Evolutionary conservation across 2,113 vertebrate genomes (phyloP), one percentile per base, ranked within the genome.

Genomic region (Mohoua ochrocephala): DNA sequence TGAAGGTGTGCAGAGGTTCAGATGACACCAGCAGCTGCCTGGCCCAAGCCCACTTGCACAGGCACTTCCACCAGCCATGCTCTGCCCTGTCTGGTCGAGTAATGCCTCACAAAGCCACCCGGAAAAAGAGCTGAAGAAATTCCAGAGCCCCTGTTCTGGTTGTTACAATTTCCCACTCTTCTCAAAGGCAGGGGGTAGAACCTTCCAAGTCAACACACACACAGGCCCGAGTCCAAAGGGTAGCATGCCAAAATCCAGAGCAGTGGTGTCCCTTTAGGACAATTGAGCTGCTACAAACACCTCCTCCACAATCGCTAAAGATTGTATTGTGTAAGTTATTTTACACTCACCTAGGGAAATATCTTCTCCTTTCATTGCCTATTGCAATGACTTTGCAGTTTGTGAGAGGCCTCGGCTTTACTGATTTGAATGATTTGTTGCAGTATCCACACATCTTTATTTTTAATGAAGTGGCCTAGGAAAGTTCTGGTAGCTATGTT

Each of bases 381-480:
- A 24, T 47, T 68, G 41, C 63, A 67, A 54, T 96, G 88, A 92
- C 91, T 94, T 65, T 77, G 76, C 83, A 92, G 50, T 92, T 77
- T 84, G 68, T 77, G 54, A 53, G 63, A 74, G 68, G 42, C 30
- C 37, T 41, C 31, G 47, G 35, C n/a, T 83, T 80, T 76, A 54
- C 35, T 37, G 44, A 79, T 79, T 85, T 71, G 16, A 68, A 61
- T 59, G 24, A 64, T 84, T 92, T 10, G 4, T 76, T 83, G 30
- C 35, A 54, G 59, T 74, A 65, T 69, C 27, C n/a, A 80, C 45
- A 69, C n/a, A 15, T 69, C 47, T 80, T 56, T 65, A 60, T 77
- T 93, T 88, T 94, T 92, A 81, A 91, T 63, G 23, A 70, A 81
- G 33, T n/a, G 16, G 39, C 64, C 59, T 80, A 74, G 74, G 75